Evolutionary conservation across 2,888 invertebrate genomes (phyloP).

Genomic region (Andrena hattorfiana): DNA sequence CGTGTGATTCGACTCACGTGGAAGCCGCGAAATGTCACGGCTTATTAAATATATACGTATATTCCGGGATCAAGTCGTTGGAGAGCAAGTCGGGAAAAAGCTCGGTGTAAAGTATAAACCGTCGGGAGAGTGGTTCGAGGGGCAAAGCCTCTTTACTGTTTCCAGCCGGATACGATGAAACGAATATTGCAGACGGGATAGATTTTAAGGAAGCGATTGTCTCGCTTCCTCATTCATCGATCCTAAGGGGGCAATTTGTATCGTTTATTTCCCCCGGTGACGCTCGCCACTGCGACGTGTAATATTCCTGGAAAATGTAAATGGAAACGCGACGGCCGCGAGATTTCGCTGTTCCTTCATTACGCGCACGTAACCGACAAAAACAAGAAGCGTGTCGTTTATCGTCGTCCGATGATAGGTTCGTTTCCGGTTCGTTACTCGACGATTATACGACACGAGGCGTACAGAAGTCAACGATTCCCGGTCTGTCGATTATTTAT

Average conservation of each 20-base stretch:
- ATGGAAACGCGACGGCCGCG: not conserved
- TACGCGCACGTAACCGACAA: not conserved
- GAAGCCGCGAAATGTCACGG: not conserved
- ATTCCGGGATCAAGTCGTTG: slow-evolving; percentile 9
- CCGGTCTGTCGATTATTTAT: not conserved
- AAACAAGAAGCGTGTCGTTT: not conserved
- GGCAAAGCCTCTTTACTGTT: slow-evolving; percentile 29
- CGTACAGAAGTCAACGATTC: slow-evolving; percentile 16
- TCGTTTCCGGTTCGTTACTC: slow-evolving; percentile 6
- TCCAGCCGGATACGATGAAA: slow-evolving; percentile 10
- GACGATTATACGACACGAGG: not conserved
- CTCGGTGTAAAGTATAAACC: slow-evolving; percentile 34
- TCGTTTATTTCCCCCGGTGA: not conserved
- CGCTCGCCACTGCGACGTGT: not conserved
- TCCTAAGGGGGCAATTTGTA: slow-evolving; percentile 15
- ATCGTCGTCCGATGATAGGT: not conserved
- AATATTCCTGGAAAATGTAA: slow-evolving; percentile 3
- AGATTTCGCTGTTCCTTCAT: slow-evolving; percentile 27
- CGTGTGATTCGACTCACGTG: not conserved
- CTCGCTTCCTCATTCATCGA: slow-evolving; percentile 32
- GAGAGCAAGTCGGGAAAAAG: slow-evolving; percentile 12
- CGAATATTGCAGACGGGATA: slow-evolving; percentile 7
- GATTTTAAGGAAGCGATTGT: slow-evolving; percentile 36
- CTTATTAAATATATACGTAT: slow-evolving; percentile 36
- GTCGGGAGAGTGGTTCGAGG: slow-evolving; percentile 22